Percentiles rank a stretch among this genome's conserved stretches.
Evolutionary conservation across 2,113 vertebrate genomes (phyloP).

Genomic region (Maylandia zebra): DNA sequence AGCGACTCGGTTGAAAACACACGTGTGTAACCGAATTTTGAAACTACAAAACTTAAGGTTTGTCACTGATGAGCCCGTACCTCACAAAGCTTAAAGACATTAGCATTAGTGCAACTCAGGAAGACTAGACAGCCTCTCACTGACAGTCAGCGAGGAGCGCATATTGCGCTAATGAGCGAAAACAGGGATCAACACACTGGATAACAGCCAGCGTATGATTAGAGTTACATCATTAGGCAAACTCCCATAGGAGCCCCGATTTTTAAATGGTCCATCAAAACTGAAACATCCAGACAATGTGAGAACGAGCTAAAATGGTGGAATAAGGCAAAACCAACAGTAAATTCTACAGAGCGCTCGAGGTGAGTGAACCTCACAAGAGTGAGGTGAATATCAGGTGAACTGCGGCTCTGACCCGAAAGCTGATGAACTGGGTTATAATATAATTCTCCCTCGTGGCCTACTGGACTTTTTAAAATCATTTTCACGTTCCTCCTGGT

Average conservation of each 20-base stretch:
- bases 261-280: background rate
- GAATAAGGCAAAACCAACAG: background rate
- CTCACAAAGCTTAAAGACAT: background rate
- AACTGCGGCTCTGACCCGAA: background rate
- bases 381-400: conserved; percentile 7
- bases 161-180: background rate
- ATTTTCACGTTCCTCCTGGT: background rate
- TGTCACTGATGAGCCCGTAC: background rate
- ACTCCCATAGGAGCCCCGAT: background rate
- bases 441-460: background rate
- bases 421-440: conserved; percentile 5
- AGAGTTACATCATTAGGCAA: background rate
- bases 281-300: background rate
- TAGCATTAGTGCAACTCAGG: background rate
- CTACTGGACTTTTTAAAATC: background rate
- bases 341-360: background rate
- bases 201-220: background rate
- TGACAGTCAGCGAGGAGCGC: background rate
- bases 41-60: background rate
- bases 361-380: background rate
- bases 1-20: background rate
- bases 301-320: background rate
- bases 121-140: background rate
- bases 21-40: background rate
- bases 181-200: background rate